Base-by-base conservation (phyloP, 2,888 invertebrate species). In the Ditula angustiorana region DNA sequence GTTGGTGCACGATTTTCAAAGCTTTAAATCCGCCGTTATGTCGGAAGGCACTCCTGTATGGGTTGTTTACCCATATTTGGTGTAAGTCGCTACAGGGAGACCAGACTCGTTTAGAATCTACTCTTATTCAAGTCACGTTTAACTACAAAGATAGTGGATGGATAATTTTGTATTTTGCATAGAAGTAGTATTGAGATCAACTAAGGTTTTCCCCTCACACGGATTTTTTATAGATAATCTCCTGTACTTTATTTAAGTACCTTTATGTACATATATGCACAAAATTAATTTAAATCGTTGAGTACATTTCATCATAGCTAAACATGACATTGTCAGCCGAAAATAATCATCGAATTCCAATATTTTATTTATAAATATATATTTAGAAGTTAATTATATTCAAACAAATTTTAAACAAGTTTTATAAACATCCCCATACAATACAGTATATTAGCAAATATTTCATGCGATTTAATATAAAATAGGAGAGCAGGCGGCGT, bases 401-500 rank as follows among this genome's bases (percentile, higher is more conserved):
- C 73, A 63, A 68, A 76, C 76, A 82, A 80, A 78, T 80, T 74
- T 75, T 77, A 77, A 81, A 78, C 79, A 80, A 41, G 2, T 41
- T 19, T 7, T 8, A 10, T 19, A 41, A 19, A 19, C 16, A 41
- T 41, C 19, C 19, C 19, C n/a, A n/a, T n/a, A n/a, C n/a, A n/a
- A n/a, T n/a, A n/a, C n/a, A n/a, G n/a, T 66, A 70, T 64, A 69
- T 68, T 75, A 75, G 76, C 79, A 79, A 79, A 77, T 79, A 82
- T 88, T 87, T 85, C 80, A 81, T 83, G 81, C 81, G 80, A 82
- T 85, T 83, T 86, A 84, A 87, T 85, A 83, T 86, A 84, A 87
- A 87, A 88, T 87, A 84, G 85, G 86, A 84, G 83, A 82, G 88
- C 87, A 82, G 80, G 79, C 78, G 82, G 82, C 85, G 88, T 88